Evolutionary conservation across 2,113 vertebrate genomes (phyloP).

Genomic region (Peromyscus californicus): DNA sequence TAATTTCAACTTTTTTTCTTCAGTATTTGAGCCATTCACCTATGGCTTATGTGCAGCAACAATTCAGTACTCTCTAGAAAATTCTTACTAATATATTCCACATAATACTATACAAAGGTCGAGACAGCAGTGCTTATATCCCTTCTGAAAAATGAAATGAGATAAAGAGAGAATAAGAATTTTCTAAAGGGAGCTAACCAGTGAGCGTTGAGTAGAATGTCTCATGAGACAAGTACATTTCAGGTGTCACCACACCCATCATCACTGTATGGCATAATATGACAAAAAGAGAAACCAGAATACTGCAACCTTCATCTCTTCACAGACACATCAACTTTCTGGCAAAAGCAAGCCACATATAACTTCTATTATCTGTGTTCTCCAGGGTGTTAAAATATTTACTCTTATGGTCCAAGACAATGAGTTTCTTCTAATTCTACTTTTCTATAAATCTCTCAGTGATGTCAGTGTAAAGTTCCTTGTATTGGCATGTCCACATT

Average conservation of each 20-base stretch:
- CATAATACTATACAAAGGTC: not conserved
- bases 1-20: not conserved
- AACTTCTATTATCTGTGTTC: not conserved
- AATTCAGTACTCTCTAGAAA: not conserved
- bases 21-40: not conserved
- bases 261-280: not conserved
- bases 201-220: not conserved
- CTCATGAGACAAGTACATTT: not conserved
- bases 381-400: not conserved
- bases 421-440: not conserved
- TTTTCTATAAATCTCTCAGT: not conserved
- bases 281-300: not conserved
- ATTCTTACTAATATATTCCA: not conserved
- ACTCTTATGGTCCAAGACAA: not conserved
- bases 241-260: not conserved
- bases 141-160: not conserved
- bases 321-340: not conserved
- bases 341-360: not conserved
- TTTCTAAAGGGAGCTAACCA: not conserved
- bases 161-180: not conserved
- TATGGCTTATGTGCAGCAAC: not conserved
- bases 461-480: not conserved
- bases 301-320: not conserved
- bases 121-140: no score
- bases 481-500: no score